Base-by-base conservation (phyloP, 2,888 invertebrate genomes). In the Caenorhabditis sinica region DNA sequence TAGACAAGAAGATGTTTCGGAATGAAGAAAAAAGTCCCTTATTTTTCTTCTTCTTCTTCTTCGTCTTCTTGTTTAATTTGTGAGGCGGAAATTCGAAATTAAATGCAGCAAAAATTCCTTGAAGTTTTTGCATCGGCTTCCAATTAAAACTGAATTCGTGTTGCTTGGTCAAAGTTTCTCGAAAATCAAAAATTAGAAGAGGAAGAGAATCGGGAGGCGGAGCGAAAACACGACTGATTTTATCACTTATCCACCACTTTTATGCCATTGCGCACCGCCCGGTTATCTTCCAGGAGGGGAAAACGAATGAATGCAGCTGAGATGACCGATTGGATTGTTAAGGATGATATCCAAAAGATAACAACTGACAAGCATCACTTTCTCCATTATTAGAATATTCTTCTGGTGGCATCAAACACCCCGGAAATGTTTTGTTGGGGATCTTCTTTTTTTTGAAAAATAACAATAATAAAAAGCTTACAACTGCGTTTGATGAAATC, bases 401-500 rank as follows among this genome's bases (percentile, higher is more conserved):
- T 36, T 40, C 40, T 11, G 28, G 9, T 33, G 33, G 33, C n/a
- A 56, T 49, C 23, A 40, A 45, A 74, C 28, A 28, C 51, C n/a
- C 25, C 63, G 49, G 51, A 36, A 63, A 53, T 69, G n/a, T 51
- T 45, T 51, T 68, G 30, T 68, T 68, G n/a, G 30, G 28, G 6
- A 28, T 28, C 8, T 51, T 33, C 30, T 33, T 13, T 6, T 6
- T 43, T 36, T 53, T 53, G n/a, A 53, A 25, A 20, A 28, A n/a
- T n/a, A n/a, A n/a, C n/a, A n/a, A n/a, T n/a, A 65, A 40, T 11
- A 66, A 49, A 23, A 49, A 40, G 40, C 79, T 53, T 20, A 80
- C 80, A 80, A 65, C 65, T 79, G 71, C 72, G 80, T 33, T 80
- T 80, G 36, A 65, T 66, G 28, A 80, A 80, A 36, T 80, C 80